Evolutionary conservation across 2,797 vertebrate species (phyloP), one percentile per base, ranked within the genome.

Genomic region (Crax fasciolata): DNA sequence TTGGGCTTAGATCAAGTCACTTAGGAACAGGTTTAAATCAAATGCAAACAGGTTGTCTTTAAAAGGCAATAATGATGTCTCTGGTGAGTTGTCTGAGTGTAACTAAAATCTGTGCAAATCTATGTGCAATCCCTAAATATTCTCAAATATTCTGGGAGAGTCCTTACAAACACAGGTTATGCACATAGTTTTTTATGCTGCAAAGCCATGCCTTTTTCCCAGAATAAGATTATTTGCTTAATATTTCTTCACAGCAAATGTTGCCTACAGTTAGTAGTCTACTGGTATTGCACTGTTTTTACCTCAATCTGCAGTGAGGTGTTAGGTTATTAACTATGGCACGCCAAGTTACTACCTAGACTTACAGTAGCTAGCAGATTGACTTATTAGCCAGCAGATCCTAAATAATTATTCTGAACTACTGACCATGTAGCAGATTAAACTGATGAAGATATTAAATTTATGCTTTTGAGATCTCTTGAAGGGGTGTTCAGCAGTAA

Each of bases 31-130:
- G 17, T 87, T 90, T 91, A 86, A 81, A 78, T 48, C 51, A 76
- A 91, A 43, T 30, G 35, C 59, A 95, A 96, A 82, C 13, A 91
- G 84, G 52, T 15, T 67, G 39, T 59, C 88, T 86, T 70, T 44
- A 79, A 92, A 93, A 91, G 68, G 57, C 49, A 89, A 20, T 77
- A 87, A 85, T 39, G 74, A 58, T 21, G 55, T 67, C 74, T 86
- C 58, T 48, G 24, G 63, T 77, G 81, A 87, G 91, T 89, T 73
- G 21, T 54, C 44, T 21, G 35, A 76, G 44, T 27, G 57, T 77
- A 89, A 66, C 63, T 84, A 89, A 89, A 92, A 87, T 73, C 61
- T 57, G 88, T 79, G 67, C 32, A 94, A 90, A 94, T 93, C 57
- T 72, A 57, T 18, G 75, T 68, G 54, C 49, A 93, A 90, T 57